A percentile compares a stretch with the other conserved stretches of the same genome.
Conservation (phyloP, 2,888 invertebrate species). For the Bellardia pandia region DNA sequence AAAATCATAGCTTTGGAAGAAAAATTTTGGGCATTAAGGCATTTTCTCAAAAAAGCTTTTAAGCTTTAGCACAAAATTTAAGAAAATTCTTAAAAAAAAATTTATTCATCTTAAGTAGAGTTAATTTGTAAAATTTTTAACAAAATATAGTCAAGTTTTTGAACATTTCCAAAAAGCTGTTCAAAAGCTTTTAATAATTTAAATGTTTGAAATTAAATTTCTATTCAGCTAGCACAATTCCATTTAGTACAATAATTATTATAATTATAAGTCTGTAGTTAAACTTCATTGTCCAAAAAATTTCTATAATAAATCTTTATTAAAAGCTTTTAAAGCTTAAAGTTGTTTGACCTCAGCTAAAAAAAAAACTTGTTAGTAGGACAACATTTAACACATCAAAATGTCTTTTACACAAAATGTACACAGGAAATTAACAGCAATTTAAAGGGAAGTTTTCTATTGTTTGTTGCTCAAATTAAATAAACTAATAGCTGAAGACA, state of each 20-base stretch:
- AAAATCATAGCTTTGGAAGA: too few species aligned
- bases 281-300: not conserved
- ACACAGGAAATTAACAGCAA: constrained; percentile 59
- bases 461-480: constrained; percentile 39
- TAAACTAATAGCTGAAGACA: constrained; percentile 36
- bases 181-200: not conserved
- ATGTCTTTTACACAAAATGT: not conserved
- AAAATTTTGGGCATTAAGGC: not conserved
- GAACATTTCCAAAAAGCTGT: too few species aligned
- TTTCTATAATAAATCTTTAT: constrained; percentile 35
- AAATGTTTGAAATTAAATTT: not conserved
- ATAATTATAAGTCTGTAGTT: too few species aligned
- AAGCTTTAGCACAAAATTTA: not conserved
- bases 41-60: not conserved
- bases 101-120: too few species aligned
- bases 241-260: too few species aligned
- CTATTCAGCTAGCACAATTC: constrained; percentile 38
- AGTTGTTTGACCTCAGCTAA: not conserved
- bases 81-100: too few species aligned
- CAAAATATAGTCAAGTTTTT: too few species aligned
- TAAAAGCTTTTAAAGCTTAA: constrained; percentile 30
- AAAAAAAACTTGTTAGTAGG: not conserved
- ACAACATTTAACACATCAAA: not conserved
- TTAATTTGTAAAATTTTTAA: too few species aligned
- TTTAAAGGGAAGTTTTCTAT: constrained; percentile 33